phyloP scores from a whole-genome alignment of 2,113 vertebrate genomes.

The Balaenoptera acutorostrata region DNA sequence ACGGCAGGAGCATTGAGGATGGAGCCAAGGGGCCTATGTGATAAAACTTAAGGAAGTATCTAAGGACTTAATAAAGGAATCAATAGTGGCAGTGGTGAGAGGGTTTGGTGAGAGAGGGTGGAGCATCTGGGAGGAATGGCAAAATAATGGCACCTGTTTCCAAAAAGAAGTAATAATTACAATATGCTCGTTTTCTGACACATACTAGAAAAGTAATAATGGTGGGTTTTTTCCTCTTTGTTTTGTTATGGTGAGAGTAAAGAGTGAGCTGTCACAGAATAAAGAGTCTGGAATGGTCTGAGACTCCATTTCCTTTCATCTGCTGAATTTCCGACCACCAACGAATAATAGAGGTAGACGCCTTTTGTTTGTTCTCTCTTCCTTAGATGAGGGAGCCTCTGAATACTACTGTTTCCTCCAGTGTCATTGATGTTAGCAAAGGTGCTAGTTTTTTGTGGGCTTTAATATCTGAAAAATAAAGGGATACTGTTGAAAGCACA shows the following conservation, averaged over 20 bases:
- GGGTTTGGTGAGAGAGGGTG: background rate
- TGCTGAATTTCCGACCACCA: background rate
- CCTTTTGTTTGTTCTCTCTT: background rate
- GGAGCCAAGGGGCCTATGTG: background rate
- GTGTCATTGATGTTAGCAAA: background rate
- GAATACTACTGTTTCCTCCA: background rate
- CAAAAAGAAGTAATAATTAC: background rate
- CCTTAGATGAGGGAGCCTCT: background rate
- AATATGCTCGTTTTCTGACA: background rate
- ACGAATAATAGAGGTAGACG: background rate
- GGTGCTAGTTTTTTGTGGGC: background rate
- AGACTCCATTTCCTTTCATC: background rate
- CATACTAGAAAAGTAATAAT: background rate
- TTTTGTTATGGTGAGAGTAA: background rate
- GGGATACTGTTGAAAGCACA: background rate
- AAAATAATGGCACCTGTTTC: background rate
- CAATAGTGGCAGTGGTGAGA: accelerated
- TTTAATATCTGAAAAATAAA: slow-evolving; percentile 42
- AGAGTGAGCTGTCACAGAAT: background rate
- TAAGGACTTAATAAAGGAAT: background rate
- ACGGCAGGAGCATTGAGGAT: background rate
- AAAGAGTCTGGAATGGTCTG: background rate
- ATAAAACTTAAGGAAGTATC: background rate
- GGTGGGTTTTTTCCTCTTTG: background rate
- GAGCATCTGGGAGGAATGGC: background rate